These are phyloP conservation scores for Diaprepes abbreviatus DNA, from an alignment of 2,888 invertebrate species.

Conservation along the genomic window DNA sequence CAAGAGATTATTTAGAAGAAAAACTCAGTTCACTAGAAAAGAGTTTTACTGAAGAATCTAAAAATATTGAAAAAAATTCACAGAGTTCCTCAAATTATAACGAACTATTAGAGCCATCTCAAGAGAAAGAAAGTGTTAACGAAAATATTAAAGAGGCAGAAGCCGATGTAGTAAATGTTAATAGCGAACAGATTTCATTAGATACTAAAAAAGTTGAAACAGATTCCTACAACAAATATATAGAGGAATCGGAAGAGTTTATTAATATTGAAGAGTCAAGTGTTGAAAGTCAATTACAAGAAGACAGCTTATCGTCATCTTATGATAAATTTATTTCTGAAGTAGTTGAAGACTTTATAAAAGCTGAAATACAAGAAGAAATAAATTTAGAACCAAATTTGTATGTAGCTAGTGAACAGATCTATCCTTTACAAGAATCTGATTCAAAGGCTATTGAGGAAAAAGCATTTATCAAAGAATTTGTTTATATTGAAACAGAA, in stretches of 20 bases:
- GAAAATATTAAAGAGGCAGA: background rate
- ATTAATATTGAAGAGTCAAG: background rate
- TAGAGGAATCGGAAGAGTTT: background rate
- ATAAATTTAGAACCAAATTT: constrained; percentile 11
- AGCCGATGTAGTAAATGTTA: background rate
- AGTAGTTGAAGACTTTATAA: constrained; percentile 13
- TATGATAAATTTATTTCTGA: constrained; percentile 14
- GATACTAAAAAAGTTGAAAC: background rate
- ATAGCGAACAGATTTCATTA: background rate
- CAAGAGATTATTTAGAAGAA: background rate
- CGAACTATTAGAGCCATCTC: background rate
- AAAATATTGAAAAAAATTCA: background rate
- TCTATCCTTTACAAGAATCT: background rate
- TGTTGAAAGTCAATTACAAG: background rate
- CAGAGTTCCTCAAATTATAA: background rate
- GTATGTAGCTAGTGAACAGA: background rate
- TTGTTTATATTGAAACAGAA: background rate
- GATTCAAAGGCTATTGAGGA: background rate
- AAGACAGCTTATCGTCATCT: background rate
- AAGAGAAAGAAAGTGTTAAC: background rate
- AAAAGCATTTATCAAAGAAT: background rate
- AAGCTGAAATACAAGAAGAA: background rate
- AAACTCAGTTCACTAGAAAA: background rate
- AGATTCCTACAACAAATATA: background rate
- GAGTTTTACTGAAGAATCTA: background rate